A percentile compares a stretch with the other conserved stretches of the same genome.
These are phyloP conservation scores for Heliothis subflexa DNA, from an alignment of 1,140 invertebrate genomes.

Conservation along the genomic window DNA sequence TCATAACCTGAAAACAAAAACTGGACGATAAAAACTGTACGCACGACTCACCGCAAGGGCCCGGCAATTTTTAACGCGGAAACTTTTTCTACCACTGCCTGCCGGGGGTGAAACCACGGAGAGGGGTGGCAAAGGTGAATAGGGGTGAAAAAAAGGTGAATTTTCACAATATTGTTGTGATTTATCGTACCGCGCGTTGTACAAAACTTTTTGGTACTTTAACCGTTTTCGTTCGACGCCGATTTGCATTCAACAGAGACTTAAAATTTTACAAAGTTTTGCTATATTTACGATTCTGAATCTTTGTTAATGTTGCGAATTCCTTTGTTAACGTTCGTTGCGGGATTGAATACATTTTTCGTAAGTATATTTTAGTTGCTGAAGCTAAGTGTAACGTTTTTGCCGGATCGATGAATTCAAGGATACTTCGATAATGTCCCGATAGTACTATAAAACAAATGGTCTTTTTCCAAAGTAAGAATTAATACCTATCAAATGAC, in stretches of 20 bases:
- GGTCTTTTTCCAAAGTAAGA: not conserved
- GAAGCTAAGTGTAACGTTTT: too few species aligned
- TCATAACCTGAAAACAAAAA: constrained; percentile 45
- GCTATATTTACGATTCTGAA: constrained; percentile 13
- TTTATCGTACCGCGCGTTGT: constrained; percentile 58
- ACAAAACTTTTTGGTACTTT: constrained; percentile 55
- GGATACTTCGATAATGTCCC: too few species aligned
- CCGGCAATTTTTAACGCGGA: constrained; percentile 62
- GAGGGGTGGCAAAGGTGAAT: constrained; percentile 23
- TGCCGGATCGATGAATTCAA: too few species aligned
- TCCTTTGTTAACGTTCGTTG: constrained; percentile 1
- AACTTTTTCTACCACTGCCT: constrained; percentile 56
- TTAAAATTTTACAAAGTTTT: constrained; percentile 34
- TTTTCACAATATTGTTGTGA: constrained; percentile 64
- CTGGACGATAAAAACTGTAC: constrained; percentile 10
- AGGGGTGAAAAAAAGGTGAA: constrained; percentile 58
- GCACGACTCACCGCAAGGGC: constrained; percentile 53
- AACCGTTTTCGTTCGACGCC: constrained; percentile 56
- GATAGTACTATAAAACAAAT: too few species aligned
- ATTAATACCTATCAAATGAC: too few species aligned
- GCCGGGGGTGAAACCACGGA: constrained; percentile 7
- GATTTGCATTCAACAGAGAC: constrained; percentile 57
- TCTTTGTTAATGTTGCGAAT: constrained; percentile 36
- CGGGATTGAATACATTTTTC: not conserved
- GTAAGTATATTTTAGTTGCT: not conserved